Base-by-base conservation (phyloP, 2,888 invertebrate species). In the Cosmia trapezina region DNA sequence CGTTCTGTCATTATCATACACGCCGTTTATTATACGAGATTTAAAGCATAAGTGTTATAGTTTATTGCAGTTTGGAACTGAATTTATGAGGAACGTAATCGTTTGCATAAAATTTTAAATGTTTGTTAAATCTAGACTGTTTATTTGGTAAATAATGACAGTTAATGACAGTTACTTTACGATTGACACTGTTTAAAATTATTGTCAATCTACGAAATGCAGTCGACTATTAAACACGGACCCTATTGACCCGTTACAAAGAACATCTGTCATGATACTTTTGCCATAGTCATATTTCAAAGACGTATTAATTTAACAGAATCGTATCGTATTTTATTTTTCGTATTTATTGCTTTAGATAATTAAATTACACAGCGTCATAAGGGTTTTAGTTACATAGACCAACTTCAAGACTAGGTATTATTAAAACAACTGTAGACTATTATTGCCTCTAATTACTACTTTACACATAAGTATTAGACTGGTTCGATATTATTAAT, bases 1-100 rank as follows among this genome's bases (percentile, higher is more conserved):
- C 64, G 84, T 87, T 70, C 83, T 86, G 78, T 83, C 85, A 91
- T 91, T 90, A 89, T 78, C 81, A 77, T 78, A 79, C 60, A 57
- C 54, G 5, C 43, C 41, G 79, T 45, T 73, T 66, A 64, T 68
- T 59, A 49, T 54, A 59, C 49, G 65, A 75, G 84, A 83, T 86
- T 83, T 79, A 79, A 67, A 69, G 62, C 78, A 61, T 73, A 45
- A 65, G 28, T 73, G 64, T 56, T 51, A 37, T 57, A 59, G 69
- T 81, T 84, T 64, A 81, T 69, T 75, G 66, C 65, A 9, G 19
- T 57, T 64, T 63, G 37, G 28, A 7, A 22, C 56, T 66, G 33
- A 76, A 70, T 81, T 72, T 76, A 84, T 75, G 62, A 53, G 54
- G 6, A 53, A 53, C 17, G n/a, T 45, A 41, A 66, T 65, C 28